Percentiles rank a stretch among this genome's conserved stretches.
Evolutionary conservation across 2,888 invertebrate species (phyloP).

Genomic region (Eucriotettix oculatus): DNA sequence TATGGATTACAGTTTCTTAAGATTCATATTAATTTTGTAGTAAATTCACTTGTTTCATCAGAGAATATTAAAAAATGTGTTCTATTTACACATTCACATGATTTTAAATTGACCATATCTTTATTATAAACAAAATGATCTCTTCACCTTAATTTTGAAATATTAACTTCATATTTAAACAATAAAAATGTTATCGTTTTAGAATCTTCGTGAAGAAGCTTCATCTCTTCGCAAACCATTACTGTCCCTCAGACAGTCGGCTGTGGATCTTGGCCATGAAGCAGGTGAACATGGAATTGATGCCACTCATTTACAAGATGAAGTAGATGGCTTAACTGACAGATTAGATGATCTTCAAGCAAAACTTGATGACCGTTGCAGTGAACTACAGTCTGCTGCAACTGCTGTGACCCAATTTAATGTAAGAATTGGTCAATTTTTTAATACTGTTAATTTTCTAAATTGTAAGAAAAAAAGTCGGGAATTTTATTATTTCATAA

Average conservation of each 20-base stretch:
- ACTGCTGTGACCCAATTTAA: slow-evolving; percentile 76
- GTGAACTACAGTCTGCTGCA: slow-evolving; percentile 67
- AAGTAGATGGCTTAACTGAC: slow-evolving; percentile 60
- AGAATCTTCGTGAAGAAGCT: slow-evolving; percentile 61
- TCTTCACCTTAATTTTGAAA: neutral
- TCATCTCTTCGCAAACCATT: slow-evolving; percentile 59
- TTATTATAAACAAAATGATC: too few species aligned
- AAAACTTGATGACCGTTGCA: slow-evolving; percentile 60
- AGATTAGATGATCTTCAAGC: slow-evolving; percentile 59
- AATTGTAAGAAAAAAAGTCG: neutral
- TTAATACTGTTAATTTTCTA: neutral
- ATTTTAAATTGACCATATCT: too few species aligned
- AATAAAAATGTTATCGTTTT: slow-evolving; percentile 3
- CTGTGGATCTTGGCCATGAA: slow-evolving; percentile 59
- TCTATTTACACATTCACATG: too few species aligned
- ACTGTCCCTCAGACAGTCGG: slow-evolving; percentile 43
- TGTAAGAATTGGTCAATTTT: slow-evolving; percentile 23
- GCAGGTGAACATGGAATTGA: slow-evolving; percentile 62
- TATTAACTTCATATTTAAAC: neutral
- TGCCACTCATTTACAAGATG: slow-evolving; percentile 58
- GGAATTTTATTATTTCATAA: neutral
- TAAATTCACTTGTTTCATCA: too few species aligned
- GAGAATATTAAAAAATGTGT: too few species aligned
- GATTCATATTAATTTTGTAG: too few species aligned
- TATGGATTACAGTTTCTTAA: too few species aligned